Conservation (phyloP, 2,888 invertebrate genomes). For the Drosophila diplacantha region DNA sequence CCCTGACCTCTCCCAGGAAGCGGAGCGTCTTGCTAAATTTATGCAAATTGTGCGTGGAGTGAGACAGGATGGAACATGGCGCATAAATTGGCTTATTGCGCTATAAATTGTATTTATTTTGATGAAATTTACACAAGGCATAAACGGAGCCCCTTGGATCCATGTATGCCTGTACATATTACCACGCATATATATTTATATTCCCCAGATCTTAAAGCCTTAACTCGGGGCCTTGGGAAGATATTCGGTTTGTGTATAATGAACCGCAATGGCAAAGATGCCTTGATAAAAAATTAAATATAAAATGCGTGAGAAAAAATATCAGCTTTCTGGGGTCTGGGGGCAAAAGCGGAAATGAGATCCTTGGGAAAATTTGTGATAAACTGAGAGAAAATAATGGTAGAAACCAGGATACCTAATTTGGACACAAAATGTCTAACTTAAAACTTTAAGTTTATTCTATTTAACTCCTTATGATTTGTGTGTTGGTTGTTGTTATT, state of each 20-base stretch:
- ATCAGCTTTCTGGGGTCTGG: constrained; percentile 3
- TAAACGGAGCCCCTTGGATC: constrained; percentile 34
- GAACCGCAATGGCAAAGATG: constrained; percentile 50
- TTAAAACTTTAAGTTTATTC: too few species aligned
- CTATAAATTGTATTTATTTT: constrained; percentile 74
- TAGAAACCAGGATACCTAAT: neutral
- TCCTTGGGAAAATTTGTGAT: constrained; percentile 20
- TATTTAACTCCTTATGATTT: too few species aligned
- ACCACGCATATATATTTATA: neutral
- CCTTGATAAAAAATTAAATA: constrained; percentile 61
- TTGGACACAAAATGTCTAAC: too few species aligned
- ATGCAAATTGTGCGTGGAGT: constrained; percentile 64
- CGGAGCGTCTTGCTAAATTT: constrained; percentile 48
- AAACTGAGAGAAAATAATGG: constrained; percentile 8
- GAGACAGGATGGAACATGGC: constrained; percentile 51
- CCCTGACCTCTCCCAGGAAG: constrained; percentile 2
- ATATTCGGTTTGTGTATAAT: constrained; percentile 45
- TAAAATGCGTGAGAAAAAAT: constrained; percentile 43
- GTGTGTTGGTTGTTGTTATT: too few species aligned
- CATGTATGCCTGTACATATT: constrained; percentile 7
- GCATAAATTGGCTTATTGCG: constrained; percentile 72
- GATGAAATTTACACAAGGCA: constrained; percentile 67
- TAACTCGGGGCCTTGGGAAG: constrained; percentile 9
- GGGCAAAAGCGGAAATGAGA: constrained; percentile 40
- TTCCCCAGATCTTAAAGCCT: constrained; percentile 24